Evolutionary conservation across 35 echinoderm and acorn worm genomes (phyloP).

Genomic region (Patiria miniata): DNA sequence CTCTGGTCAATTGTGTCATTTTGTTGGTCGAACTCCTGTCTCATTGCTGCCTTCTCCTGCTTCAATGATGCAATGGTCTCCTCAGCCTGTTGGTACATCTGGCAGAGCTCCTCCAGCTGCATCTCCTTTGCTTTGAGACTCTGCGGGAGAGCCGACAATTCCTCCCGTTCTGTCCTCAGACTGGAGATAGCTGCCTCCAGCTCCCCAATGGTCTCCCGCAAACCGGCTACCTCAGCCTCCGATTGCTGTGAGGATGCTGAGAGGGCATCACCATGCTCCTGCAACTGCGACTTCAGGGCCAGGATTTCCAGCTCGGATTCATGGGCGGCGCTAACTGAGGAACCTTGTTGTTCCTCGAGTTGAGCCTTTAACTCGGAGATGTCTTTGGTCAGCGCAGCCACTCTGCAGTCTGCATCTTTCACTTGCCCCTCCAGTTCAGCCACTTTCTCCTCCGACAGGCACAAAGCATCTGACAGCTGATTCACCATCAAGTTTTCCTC

Average conservation of each 20-base stretch:
- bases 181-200: no score
- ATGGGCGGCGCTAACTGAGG: background rate
- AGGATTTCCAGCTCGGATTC: background rate
- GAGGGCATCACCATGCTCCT: background rate
- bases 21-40: no score
- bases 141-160: no score
- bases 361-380: background rate
- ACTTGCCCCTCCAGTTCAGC: background rate
- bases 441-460: slow-evolving; percentile 14
- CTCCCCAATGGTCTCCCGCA: no score
- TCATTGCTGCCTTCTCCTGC: no score
- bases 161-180: no score
- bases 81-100: no score
- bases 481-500: background rate
- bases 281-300: background rate
- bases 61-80: no score
- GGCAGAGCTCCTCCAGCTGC: no score
- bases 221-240: no score
- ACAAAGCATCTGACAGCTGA: slow-evolving; percentile 12
- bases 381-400: background rate
- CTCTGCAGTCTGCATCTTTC: background rate
- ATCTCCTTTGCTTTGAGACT: no score
- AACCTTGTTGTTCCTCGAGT: background rate
- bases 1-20: no score
- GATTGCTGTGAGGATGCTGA: background rate